Percentiles rank a stretch among this genome's conserved stretches.
Evolutionary conservation across 2,113 vertebrate species (phyloP).

Genomic region (Xiphorhynchus elegans): DNA sequence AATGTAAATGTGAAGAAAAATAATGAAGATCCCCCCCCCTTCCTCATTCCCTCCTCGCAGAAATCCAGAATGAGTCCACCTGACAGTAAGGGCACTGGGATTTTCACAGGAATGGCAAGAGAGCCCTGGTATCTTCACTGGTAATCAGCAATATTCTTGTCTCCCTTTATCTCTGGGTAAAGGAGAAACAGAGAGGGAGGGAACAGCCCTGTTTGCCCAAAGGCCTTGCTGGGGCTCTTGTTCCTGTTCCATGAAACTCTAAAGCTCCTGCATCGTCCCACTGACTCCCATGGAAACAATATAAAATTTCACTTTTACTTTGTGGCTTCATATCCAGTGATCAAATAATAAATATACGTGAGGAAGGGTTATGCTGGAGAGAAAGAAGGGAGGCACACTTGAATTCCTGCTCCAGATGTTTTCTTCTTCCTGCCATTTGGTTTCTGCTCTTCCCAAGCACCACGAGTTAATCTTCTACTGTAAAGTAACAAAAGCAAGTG

Average conservation of each 20-base stretch:
- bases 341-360: neutral
- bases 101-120: neutral
- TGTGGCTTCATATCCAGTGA: neutral
- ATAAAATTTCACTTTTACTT: neutral
- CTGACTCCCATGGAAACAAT: neutral
- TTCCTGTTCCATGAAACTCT: neutral
- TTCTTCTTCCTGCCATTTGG: neutral
- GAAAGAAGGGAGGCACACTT: neutral
- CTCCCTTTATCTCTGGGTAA: accelerated
- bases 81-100: neutral
- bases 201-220: neutral
- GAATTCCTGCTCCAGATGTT: conserved; percentile 11
- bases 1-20: neutral
- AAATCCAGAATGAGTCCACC: neutral
- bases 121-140: neutral
- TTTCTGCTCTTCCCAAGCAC: neutral
- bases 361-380: neutral
- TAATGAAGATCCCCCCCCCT: neutral
- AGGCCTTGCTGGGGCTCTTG: neutral
- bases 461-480: neutral
- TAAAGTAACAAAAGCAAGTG: neutral
- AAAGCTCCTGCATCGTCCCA: accelerated
- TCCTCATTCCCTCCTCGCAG: accelerated
- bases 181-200: neutral
- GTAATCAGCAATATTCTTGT: neutral